Evolutionary conservation across 2,888 invertebrate genomes (phyloP), one percentile per base, ranked within the genome.

Genomic region (Limnephilus lunatus): DNA sequence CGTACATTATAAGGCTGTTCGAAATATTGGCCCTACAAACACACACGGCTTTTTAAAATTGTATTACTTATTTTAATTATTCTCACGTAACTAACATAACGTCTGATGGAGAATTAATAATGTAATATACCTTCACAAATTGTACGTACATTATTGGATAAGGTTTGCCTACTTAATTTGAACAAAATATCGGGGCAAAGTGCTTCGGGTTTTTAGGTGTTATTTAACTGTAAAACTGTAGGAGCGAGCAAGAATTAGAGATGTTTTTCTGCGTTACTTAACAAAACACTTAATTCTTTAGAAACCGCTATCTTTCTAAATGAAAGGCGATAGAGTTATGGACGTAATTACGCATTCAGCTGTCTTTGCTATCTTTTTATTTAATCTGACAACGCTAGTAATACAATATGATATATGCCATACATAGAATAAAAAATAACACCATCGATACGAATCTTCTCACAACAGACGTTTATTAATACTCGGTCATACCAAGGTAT

Each of bases 181-280:
- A 68, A 25, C 1, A 68, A 25, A 25, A 68, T 19, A n/a, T 68
- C 25, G 9, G 7, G 68, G 68, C 44, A n/a, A 86, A 86, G 86
- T 86, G 48, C 48, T 44, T n/a, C 25, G n/a, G 39, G 9, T 86
- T 86, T 86, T 85, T 1, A 44, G 44, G 15, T 35, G 44, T 86
- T 39, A 86, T 88, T 88, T 88, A 88, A 88, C 88, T 88, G 80
- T 88, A 88, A 14, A 88, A 25, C 68, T 32, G 35, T 85, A 35
- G 31, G 4, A 82, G 82, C 32, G 12, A 82, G 25, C 7, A 68
- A 44, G 53, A 25, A 68, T 68, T 1, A 4, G 32, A 83, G 86
- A 32, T 30, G 39, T 68, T 88, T 68, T 32, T 68, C 32, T 88
- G 31, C 35, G 32, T 88, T 88, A 88, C 80, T 39, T 31, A 87